Evolutionary conservation across 2,113 vertebrate species (phyloP), one percentile per base, ranked within the genome.

Genomic region (Cryptomyrus ogoouensis): DNA sequence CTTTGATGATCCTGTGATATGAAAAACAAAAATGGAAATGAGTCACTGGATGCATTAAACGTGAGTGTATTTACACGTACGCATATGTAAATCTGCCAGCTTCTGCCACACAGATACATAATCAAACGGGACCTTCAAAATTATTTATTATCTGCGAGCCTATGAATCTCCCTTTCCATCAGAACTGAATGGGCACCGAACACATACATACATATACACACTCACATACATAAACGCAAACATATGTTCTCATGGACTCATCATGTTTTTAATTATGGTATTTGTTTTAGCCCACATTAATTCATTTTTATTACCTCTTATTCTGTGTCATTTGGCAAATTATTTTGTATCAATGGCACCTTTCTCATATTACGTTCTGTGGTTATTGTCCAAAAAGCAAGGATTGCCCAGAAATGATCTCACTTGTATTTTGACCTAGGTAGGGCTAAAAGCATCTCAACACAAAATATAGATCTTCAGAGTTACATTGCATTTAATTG

Each of bases 401-500:
- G 27, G 15, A 24, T 52, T 49, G 70, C 84, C 44, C 12, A 80
- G 4, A 44, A 47, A 10, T 44, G 46, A 27, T 44, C 66, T 70
- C 88, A 66, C 5, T 74, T 87, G 70, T 50, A 44, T 91, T 89
- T 88, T 70, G 84, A 92, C 90, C 74, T 89, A 47, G 39, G 21
- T 90, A 84, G 19, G 42, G 74, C 47, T 89, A 89, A 87, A 91
- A 91, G 89, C 84, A 91, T 91, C 91, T 66, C 87, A 88, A 89
- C 17, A 47, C 19, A 47, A 44, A 46, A 27, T 50, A n/a, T 87
- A 52, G 27, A 31, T 90, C 83, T 56, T 88, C 42, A 70, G 24
- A 88, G 91, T 93, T 88, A 53, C 84, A 90, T 90, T 92, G 90
- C 92, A 91, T 91, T 92, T 92, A 93, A 93, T 89, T 90, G 91